Evolutionary conservation across 2,888 invertebrate genomes (phyloP).

Genomic region (Dermolepida albohirtum): DNA sequence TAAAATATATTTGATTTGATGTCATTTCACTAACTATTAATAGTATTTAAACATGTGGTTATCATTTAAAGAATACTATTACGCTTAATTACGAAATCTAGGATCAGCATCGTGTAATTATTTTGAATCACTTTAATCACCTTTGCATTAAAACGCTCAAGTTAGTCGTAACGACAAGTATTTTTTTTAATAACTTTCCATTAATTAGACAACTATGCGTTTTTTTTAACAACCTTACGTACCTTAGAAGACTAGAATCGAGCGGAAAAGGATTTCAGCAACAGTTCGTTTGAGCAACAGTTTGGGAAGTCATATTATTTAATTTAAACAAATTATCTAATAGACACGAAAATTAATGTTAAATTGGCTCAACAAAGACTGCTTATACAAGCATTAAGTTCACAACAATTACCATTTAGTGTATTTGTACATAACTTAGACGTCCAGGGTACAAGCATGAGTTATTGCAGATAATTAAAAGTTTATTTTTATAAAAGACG

Average conservation of each 20-base stretch:
- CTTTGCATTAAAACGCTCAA: background rate
- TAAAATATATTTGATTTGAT: conserved; percentile 36
- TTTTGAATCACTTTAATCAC: background rate
- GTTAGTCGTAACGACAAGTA: background rate
- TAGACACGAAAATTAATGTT: conserved; percentile 16
- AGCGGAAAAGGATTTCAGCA: conserved; percentile 27
- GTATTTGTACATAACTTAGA: background rate
- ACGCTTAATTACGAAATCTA: conserved; percentile 14
- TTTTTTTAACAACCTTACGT: conserved; percentile 1
- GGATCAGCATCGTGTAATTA: conserved; percentile 4
- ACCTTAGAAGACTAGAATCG: conserved; percentile 26
- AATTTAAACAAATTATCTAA: conserved; percentile 32
- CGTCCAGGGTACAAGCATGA: too few species aligned
- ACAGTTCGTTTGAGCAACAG: conserved; percentile 33
- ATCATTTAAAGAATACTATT: conserved; percentile 23
- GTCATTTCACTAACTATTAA: conserved; percentile 25
- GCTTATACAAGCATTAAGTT: background rate
- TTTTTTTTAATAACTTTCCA: conserved; percentile 3
- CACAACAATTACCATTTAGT: background rate
- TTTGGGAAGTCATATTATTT: conserved; percentile 35
- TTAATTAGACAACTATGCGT: conserved; percentile 22
- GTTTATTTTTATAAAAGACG: too few species aligned
- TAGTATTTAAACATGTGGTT: conserved; percentile 20
- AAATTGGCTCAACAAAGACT: conserved; percentile 19
- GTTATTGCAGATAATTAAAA: too few species aligned